Evolutionary conservation across 2,113 vertebrate genomes (phyloP).

Genomic region (Tyrannus savana): DNA sequence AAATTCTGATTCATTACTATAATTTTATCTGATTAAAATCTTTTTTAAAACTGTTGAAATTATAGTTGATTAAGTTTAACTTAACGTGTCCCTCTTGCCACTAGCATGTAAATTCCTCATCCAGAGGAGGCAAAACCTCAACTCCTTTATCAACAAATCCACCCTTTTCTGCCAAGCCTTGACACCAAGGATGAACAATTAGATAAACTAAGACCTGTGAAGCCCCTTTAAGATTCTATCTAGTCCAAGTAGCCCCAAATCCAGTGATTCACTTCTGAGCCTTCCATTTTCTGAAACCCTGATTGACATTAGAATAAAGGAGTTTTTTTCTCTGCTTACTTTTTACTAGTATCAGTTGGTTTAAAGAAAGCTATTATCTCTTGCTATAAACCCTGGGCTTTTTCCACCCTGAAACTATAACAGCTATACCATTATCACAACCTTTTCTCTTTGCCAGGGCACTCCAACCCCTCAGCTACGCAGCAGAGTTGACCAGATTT

Average conservation of each 20-base stretch:
- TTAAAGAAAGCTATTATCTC: not conserved
- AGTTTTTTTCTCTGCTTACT: not conserved
- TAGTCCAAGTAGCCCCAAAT: not conserved
- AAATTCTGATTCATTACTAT: not conserved
- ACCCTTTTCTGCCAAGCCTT: not conserved
- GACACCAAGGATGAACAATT: fast-evolving
- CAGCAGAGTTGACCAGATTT: not conserved
- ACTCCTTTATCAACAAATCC: not conserved
- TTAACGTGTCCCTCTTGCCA: not conserved
- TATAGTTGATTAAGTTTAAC: not conserved
- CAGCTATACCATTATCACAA: not conserved
- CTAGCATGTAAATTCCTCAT: not conserved
- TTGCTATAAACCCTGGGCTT: not conserved
- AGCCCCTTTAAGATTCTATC: not conserved
- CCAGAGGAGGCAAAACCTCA: not conserved
- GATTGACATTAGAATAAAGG: not conserved
- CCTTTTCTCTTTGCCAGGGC: not conserved
- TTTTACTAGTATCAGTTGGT: not conserved
- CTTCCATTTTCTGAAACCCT: not conserved
- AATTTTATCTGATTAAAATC: not conserved
- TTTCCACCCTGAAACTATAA: not conserved
- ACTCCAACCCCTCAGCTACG: not conserved
- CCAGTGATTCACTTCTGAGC: not conserved
- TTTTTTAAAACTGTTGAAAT: not conserved
- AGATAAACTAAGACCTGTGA: not conserved